A percentile compares a stretch with the other conserved stretches of the same genome.
These are phyloP conservation scores for Onchidella celtica DNA, from an alignment of 2,888 invertebrate genomes.

Conservation along the genomic window DNA sequence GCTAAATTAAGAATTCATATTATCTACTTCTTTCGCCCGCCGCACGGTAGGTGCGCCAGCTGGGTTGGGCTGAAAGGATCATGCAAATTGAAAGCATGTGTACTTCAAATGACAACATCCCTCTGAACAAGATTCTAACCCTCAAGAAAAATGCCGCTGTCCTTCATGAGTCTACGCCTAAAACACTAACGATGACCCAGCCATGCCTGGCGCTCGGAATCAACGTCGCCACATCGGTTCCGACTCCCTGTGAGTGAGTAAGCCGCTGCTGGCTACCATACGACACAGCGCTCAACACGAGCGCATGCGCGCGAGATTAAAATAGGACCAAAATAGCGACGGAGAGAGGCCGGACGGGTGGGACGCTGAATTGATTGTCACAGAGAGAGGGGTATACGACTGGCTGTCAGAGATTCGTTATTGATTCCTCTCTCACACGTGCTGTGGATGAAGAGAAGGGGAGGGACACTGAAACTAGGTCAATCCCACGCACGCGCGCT, in stretches of 20 bases:
- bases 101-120: too few species aligned
- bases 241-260: not conserved
- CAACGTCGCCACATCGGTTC: not conserved
- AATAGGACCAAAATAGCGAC: conserved; percentile 4
- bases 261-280: not conserved
- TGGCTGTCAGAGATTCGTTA: conserved; percentile 40
- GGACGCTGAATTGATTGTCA: conserved; percentile 25
- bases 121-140: too few species aligned
- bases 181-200: not conserved
- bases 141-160: too few species aligned
- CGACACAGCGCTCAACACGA: not conserved
- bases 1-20: not conserved
- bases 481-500: conserved; percentile 17
- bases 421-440: conserved; percentile 33
- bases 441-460: too few species aligned
- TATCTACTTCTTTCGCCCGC: too few species aligned
- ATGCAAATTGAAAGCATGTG: too few species aligned
- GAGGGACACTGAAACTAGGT: conserved; percentile 5
- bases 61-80: too few species aligned
- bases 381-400: not conserved
- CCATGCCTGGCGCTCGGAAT: not conserved
- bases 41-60: too few species aligned
- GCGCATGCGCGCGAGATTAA: not conserved
- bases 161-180: too few species aligned
- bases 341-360: conserved; percentile 1